phyloP scores from a whole-genome alignment of 2,888 invertebrate genomes.

The Scaptomyza caliginosa region DNA sequence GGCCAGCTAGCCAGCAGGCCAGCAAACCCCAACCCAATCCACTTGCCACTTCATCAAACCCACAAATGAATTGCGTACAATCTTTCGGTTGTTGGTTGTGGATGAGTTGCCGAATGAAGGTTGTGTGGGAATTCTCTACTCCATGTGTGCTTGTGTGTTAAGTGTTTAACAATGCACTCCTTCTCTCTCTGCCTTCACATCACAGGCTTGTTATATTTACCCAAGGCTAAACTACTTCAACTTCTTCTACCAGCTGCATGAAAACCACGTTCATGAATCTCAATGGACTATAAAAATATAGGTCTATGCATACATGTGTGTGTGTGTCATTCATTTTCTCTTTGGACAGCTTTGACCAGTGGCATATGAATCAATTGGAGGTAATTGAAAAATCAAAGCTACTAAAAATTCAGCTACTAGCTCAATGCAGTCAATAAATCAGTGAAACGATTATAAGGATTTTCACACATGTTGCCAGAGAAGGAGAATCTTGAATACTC shows the following conservation, averaged over 20 bases:
- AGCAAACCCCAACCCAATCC: background rate
- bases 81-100: conserved; percentile 45
- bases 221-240: conserved; percentile 52
- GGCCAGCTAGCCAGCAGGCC: conserved; percentile 37
- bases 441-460: conserved; percentile 46
- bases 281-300: conserved; percentile 21
- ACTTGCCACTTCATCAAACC: conserved; percentile 65
- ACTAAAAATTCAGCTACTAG: conserved; percentile 38
- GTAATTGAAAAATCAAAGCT: conserved; percentile 75
- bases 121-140: conserved; percentile 14
- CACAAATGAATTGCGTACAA: conserved; percentile 52
- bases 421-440: conserved; percentile 31
- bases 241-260: conserved; percentile 27
- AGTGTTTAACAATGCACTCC: conserved; percentile 72
- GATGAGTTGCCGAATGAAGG: conserved; percentile 2
- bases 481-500: background rate
- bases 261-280: conserved; percentile 37
- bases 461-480: conserved; percentile 10
- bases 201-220: conserved; percentile 70
- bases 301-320: conserved; percentile 1
- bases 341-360: conserved; percentile 49
- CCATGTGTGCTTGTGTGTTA: conserved; percentile 37
- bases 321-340: conserved; percentile 4
- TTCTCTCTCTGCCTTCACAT: conserved; percentile 44
- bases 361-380: conserved; percentile 71